Percentiles rank a stretch among this genome's conserved stretches.
phyloP scores from a whole-genome alignment of 2,113 vertebrate species.

The Syrmaticus mikado region DNA sequence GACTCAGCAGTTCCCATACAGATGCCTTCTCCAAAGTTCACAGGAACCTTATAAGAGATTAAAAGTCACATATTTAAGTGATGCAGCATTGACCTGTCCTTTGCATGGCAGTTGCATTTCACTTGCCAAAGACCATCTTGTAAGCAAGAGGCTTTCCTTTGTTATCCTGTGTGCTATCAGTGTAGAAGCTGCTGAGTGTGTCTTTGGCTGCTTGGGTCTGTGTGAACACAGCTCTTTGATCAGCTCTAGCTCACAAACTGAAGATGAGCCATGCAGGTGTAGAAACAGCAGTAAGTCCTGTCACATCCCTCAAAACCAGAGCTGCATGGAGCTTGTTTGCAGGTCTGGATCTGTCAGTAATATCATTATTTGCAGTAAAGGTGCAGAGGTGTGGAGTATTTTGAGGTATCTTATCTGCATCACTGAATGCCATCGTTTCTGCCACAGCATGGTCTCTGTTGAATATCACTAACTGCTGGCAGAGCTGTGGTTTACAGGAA shows the following conservation, averaged over 20 bases:
- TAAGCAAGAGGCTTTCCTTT: no score
- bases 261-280: no score
- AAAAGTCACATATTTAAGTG: neutral
- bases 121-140: no score
- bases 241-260: neutral
- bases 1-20: no score
- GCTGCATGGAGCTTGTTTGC: neutral
- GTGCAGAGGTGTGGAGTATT: neutral
- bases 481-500: neutral
- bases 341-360: neutral
- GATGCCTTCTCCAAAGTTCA: neutral
- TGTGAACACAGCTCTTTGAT: neutral
- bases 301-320: neutral
- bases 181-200: no score
- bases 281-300: neutral
- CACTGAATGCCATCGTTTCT: neutral
- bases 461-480: neutral
- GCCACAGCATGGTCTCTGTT: neutral
- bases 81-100: neutral
- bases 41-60: neutral
- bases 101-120: no score
- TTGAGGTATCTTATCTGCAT: neutral
- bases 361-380: neutral
- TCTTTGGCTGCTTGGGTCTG: no score
- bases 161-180: no score